A percentile compares a stretch with the other conserved stretches of the same genome.
phyloP scores from a whole-genome alignment of 2,797 vertebrate genomes.

The Acanthurus leucopareius region DNA sequence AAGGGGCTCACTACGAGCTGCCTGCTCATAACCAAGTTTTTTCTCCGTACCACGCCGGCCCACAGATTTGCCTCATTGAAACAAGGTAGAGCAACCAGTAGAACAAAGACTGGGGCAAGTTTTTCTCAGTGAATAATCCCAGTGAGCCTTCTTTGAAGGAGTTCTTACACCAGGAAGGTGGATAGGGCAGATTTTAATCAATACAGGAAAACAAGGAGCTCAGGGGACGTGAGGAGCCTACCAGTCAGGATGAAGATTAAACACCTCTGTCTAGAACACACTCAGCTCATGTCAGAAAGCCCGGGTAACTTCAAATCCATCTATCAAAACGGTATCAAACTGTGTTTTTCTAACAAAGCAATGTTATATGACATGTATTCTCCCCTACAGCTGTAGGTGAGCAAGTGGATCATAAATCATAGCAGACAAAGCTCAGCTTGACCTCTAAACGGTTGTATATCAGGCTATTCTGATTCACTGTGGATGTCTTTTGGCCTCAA shows the following conservation, averaged over 20 bases:
- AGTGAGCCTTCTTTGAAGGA: constrained; percentile 84
- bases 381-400: constrained; percentile 92
- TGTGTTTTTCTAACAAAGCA: constrained; percentile 88
- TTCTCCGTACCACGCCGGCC: constrained; percentile 52
- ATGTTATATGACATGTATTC: constrained; percentile 88
- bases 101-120: constrained; percentile 81
- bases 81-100: constrained; percentile 75
- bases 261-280: constrained; percentile 85
- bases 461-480: constrained; percentile 94
- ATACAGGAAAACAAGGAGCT: constrained; percentile 88
- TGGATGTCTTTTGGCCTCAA: constrained; percentile 92
- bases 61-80: constrained; percentile 64
- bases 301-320: constrained; percentile 86
- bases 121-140: constrained; percentile 85
- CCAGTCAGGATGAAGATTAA: constrained; percentile 89
- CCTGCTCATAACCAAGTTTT: constrained; percentile 46
- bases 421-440: constrained; percentile 95
- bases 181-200: constrained; percentile 87
- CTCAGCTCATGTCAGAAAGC: constrained; percentile 85
- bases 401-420: constrained; percentile 95
- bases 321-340: constrained; percentile 88
- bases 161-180: constrained; percentile 85
- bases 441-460: constrained; percentile 97
- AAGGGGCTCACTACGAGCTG: constrained; percentile 36
- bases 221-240: constrained; percentile 84